Base-by-base conservation (phyloP, 2,888 invertebrate genomes). In the Drosophila bunnanda region DNA sequence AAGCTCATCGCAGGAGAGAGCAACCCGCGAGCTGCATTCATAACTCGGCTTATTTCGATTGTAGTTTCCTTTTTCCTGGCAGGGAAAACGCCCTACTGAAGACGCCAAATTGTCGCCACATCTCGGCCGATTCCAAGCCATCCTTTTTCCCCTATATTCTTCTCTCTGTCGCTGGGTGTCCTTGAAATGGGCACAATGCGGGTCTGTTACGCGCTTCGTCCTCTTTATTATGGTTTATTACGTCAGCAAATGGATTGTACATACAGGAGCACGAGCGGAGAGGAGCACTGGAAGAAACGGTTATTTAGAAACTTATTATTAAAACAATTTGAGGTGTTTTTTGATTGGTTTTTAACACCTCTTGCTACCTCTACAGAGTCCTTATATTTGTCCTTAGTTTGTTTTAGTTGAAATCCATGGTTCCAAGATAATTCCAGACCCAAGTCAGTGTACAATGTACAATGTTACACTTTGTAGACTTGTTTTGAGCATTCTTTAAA, bases 201-300 rank as follows among this genome's bases (percentile, higher is more conserved):
- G 70, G 56, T 43, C 57, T 61, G 56, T 68, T 68, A 75, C 60
- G 56, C 60, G 60, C 34, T 46, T 60, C 41, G 60, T 41, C 71
- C 76, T 80, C 76, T 88, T 83, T 79, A 69, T 73, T 78, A 73
- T 82, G 72, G 78, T 68, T 88, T 83, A 82, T 83, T 83, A 80
- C 82, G 82, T 83, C 88, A 83, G 82, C 71, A 54, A 58, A 50
- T 54, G 61, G 59, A 52, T 41, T 69, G 71, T 44, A 38, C 66
- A 25, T 25, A 38, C 28, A 28, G 44, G 38, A 20, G 38, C 32
- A 9, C 12, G 20, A 28, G 20, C 55, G 32, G 20, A 36, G 52
- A 17, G 12, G 4, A 15, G 52, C 32, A 64, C 34, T 28, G 30
- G 4, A 15, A 25, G 52, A 28, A 43, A 22, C 22, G 22, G 8